These are phyloP conservation scores for Sycon ciliatum DNA, from an alignment of 37 sponge, comb jelly and placozoan genomes.

Conservation along the genomic window DNA sequence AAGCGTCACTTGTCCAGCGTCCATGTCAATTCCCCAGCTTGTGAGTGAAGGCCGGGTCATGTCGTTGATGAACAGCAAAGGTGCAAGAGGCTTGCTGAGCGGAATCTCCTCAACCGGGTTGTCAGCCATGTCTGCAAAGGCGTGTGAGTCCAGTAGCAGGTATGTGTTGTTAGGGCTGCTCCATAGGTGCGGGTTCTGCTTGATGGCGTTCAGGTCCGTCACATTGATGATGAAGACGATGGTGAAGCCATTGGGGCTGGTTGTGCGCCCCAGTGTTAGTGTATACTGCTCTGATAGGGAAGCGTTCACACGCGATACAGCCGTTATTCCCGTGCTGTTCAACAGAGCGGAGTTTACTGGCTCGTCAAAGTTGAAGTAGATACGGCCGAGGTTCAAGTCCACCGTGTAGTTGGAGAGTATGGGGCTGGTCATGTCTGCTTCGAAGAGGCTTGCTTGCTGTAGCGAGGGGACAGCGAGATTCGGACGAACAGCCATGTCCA, in stretches of 20 bases:
- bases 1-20: conserved; percentile 50
- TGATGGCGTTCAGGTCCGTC: conserved; percentile 64
- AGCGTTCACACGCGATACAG: conserved; percentile 19
- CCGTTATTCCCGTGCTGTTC: not conserved
- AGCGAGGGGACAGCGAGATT: conserved; percentile 38
- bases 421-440: conserved; percentile 63
- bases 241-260: conserved; percentile 50
- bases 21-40: conserved; percentile 67
- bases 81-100: conserved; percentile 25
- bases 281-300: conserved; percentile 40
- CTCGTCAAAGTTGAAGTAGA: conserved; percentile 69
- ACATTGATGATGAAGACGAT: conserved; percentile 36
- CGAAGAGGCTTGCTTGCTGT: conserved; percentile 42
- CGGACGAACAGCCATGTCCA: conserved; percentile 45
- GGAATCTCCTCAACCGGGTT: conserved; percentile 43
- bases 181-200: conserved; percentile 64
- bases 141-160: conserved; percentile 40
- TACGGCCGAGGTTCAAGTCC: conserved; percentile 45
- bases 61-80: conserved; percentile 45
- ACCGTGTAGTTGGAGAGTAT: conserved; percentile 34
- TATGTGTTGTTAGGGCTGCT: conserved; percentile 47
- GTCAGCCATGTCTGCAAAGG: conserved; percentile 58
- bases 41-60: conserved; percentile 40
- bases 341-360: conserved; percentile 54
- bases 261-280: conserved; percentile 57